Evolutionary conservation across 2,113 vertebrate species (phyloP).

Genomic region (Saccopteryx leptura): DNA sequence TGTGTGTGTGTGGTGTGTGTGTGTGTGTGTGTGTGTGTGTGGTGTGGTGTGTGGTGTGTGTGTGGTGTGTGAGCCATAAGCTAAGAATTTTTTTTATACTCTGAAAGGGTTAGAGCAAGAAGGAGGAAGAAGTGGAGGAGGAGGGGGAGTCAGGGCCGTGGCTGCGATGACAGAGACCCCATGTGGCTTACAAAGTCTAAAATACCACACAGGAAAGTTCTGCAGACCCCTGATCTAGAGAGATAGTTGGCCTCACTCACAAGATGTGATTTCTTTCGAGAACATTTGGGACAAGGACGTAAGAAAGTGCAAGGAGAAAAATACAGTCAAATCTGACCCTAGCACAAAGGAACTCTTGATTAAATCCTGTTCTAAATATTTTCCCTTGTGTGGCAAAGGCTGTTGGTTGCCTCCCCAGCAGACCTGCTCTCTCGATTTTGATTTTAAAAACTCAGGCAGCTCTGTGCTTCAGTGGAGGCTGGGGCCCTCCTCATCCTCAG

Average conservation of each 20-base stretch:
- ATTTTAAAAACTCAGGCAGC: not conserved
- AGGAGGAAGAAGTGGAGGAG: no score
- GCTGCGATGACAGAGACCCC: not conserved
- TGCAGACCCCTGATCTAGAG: not conserved
- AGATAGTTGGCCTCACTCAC: not conserved
- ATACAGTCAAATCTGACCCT: not conserved
- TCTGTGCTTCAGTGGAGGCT: not conserved
- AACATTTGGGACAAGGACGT: not conserved
- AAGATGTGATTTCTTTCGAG: slow-evolving; percentile 19
- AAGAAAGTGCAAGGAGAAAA: slow-evolving; percentile 34
- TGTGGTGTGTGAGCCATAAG: not conserved
- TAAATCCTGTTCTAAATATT: slow-evolving; percentile 26
- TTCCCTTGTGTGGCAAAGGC: not conserved
- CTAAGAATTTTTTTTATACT: not conserved
- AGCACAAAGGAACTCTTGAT: slow-evolving; percentile 23
- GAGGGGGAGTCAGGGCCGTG: fast-evolving
- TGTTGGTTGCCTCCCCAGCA: not conserved
- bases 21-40: not conserved
- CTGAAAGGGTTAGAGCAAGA: not conserved
- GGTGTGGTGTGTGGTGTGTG: not conserved
- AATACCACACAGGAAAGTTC: not conserved
- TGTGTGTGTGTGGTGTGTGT: no score
- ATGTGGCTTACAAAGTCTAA: not conserved
- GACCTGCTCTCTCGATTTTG: not conserved
- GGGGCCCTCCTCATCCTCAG: not conserved